Conservation (phyloP, 2,888 invertebrate species). For the Ypsolopha scabrella region DNA sequence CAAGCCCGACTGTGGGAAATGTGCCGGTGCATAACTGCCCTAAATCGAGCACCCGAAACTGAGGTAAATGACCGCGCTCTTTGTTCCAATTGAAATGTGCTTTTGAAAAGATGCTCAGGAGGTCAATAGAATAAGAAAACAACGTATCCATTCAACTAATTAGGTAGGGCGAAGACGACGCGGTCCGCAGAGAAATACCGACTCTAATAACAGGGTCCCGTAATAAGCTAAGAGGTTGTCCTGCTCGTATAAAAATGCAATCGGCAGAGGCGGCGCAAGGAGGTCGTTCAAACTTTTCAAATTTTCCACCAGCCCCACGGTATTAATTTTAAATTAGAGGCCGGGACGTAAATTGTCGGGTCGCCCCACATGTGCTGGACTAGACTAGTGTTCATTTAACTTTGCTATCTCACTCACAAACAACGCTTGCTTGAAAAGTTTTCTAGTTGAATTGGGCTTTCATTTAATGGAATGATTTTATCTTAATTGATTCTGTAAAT, state of each 20-base stretch:
- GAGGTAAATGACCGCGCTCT: slow-evolving; percentile 42
- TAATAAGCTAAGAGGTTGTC: slow-evolving; percentile 67
- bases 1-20: slow-evolving; percentile 47
- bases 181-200: slow-evolving; percentile 51
- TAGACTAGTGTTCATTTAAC: not conserved
- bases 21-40: slow-evolving; percentile 59
- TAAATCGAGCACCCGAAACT: slow-evolving; percentile 40
- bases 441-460: no score
- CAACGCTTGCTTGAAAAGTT: no score
- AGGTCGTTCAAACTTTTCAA: slow-evolving; percentile 66
- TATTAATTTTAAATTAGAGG: slow-evolving; percentile 62
- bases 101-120: slow-evolving; percentile 10
- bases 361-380: slow-evolving; percentile 40
- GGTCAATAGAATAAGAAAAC: slow-evolving; percentile 31
- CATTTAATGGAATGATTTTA: no score
- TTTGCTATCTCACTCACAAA: no score
- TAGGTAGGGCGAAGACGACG: slow-evolving; percentile 48
- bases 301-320: slow-evolving; percentile 51
- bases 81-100: slow-evolving; percentile 21
- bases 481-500: no score
- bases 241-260: slow-evolving; percentile 62
- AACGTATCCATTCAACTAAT: slow-evolving; percentile 60
- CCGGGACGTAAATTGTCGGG: slow-evolving; percentile 39
- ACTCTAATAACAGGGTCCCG: slow-evolving; percentile 57
- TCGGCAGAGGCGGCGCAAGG: slow-evolving; percentile 46